These are phyloP conservation scores for Drosophila pseudotakahashii DNA, from an alignment of 2,888 invertebrate genomes.

Conservation along the genomic window DNA sequence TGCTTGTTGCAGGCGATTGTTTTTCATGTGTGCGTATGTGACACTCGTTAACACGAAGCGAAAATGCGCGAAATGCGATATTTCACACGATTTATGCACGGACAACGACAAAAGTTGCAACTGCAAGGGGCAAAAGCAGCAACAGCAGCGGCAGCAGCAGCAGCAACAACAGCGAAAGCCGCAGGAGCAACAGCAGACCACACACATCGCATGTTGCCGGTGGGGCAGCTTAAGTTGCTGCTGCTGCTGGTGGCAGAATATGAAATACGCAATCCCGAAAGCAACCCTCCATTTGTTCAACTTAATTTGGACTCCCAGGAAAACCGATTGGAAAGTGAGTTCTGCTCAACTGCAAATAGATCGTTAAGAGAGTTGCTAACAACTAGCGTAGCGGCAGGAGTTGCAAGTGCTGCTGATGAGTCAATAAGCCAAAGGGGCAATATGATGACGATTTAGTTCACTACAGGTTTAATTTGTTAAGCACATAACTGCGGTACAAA, in stretches of 20 bases:
- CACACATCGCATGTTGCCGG: slow-evolving; percentile 58
- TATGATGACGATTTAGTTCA: background rate
- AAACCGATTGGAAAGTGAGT: slow-evolving; percentile 28
- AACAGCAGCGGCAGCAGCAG: slow-evolving; percentile 45
- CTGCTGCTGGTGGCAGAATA: slow-evolving; percentile 18
- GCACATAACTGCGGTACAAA: too few species aligned
- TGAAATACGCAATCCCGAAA: slow-evolving; percentile 23
- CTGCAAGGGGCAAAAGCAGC: slow-evolving; percentile 60
- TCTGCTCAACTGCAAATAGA: background rate
- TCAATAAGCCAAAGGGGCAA: slow-evolving; percentile 2
- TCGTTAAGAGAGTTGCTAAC: slow-evolving; percentile 1
- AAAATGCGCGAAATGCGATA: slow-evolving; percentile 84
- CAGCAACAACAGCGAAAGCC: slow-evolving; percentile 45
- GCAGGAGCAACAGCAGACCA: slow-evolving; percentile 52
- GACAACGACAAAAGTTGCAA: slow-evolving; percentile 76
- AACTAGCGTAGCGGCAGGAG: slow-evolving; percentile 9
- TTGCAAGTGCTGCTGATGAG: slow-evolving; percentile 7
- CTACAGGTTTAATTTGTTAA: background rate
- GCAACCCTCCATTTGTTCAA: slow-evolving; percentile 37
- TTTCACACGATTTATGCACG: slow-evolving; percentile 84
- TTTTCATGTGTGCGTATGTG: slow-evolving; percentile 65
- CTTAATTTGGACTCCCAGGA: slow-evolving; percentile 41
- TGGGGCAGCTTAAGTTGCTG: slow-evolving; percentile 35
- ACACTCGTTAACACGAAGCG: slow-evolving; percentile 81
- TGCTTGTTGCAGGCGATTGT: slow-evolving; percentile 55